Conservation (phyloP, 2,113 vertebrate species). For the Tiliqua scincoides region DNA sequence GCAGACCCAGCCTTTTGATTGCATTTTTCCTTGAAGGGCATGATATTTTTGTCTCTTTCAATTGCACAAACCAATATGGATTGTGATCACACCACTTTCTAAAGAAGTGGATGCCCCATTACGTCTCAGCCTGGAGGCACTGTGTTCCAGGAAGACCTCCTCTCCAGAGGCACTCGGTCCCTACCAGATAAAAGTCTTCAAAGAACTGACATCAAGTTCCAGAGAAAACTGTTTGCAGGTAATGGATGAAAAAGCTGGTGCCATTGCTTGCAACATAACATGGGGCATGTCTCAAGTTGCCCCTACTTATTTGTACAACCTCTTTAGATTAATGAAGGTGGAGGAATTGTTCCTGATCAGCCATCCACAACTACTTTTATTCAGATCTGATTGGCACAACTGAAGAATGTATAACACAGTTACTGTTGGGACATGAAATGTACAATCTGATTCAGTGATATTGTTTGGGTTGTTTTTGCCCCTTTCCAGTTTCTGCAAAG, state of each 20-base stretch:
- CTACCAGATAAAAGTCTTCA: constrained; percentile 46
- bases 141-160: neutral
- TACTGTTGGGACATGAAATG: constrained; percentile 53
- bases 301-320: constrained; percentile 58
- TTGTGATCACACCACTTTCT: neutral
- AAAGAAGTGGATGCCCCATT: neutral
- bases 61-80: neutral
- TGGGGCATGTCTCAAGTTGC: constrained; percentile 64
- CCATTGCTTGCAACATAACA: constrained; percentile 51
- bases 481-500: neutral
- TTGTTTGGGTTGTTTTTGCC: constrained; percentile 14
- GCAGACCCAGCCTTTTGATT: neutral
- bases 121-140: neutral
- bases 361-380: constrained; percentile 57
- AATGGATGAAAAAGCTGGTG: constrained; percentile 48
- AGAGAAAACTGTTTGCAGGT: constrained; percentile 34
- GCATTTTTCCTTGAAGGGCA: neutral
- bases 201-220: constrained; percentile 51
- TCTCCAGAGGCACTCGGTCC: neutral
- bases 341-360: constrained; percentile 65
- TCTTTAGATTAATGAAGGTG: constrained; percentile 60
- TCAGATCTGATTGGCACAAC: constrained; percentile 57
- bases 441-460: constrained; percentile 35
- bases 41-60: neutral
- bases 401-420: constrained; percentile 54